These are phyloP conservation scores for Coelopa frigida DNA, from an alignment of 1,140 invertebrate genomes.

Conservation along the genomic window DNA sequence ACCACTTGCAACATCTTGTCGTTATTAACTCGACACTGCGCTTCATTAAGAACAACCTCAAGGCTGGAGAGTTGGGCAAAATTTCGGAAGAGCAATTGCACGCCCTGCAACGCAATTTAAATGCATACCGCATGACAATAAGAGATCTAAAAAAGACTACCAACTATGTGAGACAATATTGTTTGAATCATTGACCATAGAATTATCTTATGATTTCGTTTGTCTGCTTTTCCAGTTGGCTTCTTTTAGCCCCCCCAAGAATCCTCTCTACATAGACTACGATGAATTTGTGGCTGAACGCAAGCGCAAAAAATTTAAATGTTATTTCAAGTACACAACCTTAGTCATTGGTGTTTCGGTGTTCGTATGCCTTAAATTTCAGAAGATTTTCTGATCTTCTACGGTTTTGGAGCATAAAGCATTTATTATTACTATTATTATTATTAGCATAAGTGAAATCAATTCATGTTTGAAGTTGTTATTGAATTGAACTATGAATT, in stretches of 20 bases:
- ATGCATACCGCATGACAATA: slow-evolving; percentile 19
- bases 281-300: slow-evolving; percentile 33
- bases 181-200: not conserved
- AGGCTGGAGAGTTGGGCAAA: slow-evolving; percentile 16
- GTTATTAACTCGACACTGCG: slow-evolving; percentile 31
- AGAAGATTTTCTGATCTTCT: slow-evolving; percentile 27
- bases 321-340: slow-evolving; percentile 36
- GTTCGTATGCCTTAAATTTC: slow-evolving; percentile 35
- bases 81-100: slow-evolving; percentile 17
- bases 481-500: too few species aligned
- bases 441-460: too few species aligned
- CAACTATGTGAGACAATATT: slow-evolving; percentile 29
- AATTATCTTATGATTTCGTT: not conserved
- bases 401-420: not conserved
- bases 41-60: slow-evolving; percentile 26
- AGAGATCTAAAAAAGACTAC: slow-evolving; percentile 28
- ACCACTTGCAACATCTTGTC: slow-evolving; percentile 38
- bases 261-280: slow-evolving; percentile 33
- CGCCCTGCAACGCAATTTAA: slow-evolving; percentile 17
- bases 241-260: slow-evolving; percentile 33
- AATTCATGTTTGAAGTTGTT: too few species aligned
- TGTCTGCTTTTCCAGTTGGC: slow-evolving; percentile 20
- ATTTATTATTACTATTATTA: too few species aligned
- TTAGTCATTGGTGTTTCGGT: slow-evolving; percentile 35
- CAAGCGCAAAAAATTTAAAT: slow-evolving; percentile 30